Percentiles rank a stretch among this genome's conserved stretches.
Evolutionary conservation across 2,113 vertebrate species (phyloP).

Genomic region (Dasyornis broadbenti): DNA sequence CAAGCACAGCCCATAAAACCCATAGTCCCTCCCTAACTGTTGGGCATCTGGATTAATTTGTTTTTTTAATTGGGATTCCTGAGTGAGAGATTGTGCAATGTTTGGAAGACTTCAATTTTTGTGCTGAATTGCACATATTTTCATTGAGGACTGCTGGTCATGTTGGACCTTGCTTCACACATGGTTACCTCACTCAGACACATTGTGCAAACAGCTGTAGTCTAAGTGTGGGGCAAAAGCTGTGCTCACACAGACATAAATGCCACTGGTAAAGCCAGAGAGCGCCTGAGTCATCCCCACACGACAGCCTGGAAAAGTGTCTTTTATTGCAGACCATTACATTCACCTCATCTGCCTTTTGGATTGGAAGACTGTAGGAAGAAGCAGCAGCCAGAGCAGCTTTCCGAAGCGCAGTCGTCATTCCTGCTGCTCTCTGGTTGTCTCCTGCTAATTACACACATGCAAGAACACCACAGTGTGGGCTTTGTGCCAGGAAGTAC

Average conservation of each 20-base stretch:
- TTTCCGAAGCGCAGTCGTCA: neutral
- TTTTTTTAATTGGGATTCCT: neutral
- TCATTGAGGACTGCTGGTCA: neutral
- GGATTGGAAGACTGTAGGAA: neutral
- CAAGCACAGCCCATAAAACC: neutral
- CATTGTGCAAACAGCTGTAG: neutral
- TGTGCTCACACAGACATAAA: neutral
- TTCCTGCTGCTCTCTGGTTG: neutral
- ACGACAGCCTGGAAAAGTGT: fast-evolving
- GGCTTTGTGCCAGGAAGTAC: neutral
- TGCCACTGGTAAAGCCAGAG: neutral
- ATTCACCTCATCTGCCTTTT: neutral
- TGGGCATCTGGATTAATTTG: neutral
- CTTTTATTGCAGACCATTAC: neutral
- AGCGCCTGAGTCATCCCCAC: neutral
- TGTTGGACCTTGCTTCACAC: neutral
- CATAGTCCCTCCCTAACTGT: neutral
- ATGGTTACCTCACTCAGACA: neutral
- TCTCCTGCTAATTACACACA: neutral
- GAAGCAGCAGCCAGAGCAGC: neutral
- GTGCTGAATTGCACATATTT: neutral
- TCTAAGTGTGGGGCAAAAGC: neutral
- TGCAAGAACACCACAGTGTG: fast-evolving
- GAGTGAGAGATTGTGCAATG: neutral
- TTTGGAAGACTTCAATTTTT: neutral